Percentiles rank a stretch among this genome's conserved stretches.
These are phyloP conservation scores for Cathartes aura DNA, from an alignment of 2,113 vertebrate species.

Conservation along the genomic window DNA sequence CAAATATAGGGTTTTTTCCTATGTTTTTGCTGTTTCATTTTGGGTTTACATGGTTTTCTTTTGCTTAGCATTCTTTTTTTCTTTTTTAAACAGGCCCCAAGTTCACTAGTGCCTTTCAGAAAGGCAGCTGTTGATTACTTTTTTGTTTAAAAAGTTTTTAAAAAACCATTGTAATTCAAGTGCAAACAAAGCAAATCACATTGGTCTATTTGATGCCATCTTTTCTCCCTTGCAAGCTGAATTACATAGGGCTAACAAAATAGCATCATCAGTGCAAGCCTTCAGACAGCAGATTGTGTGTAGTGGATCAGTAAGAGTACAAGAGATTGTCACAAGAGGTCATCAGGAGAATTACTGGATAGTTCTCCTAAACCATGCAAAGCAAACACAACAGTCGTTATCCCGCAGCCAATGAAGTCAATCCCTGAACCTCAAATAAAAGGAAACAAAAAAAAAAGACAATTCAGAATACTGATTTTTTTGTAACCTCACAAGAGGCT, in stretches of 20 bases:
- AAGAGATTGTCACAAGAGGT: background rate
- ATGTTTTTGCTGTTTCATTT: background rate
- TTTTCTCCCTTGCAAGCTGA: background rate
- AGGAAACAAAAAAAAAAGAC: background rate
- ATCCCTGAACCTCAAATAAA: background rate
- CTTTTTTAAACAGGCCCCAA: background rate
- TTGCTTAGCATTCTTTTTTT: background rate
- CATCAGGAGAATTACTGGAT: background rate
- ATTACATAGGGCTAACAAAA: background rate
- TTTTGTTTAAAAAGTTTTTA: background rate
- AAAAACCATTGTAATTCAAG: background rate
- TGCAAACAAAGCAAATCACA: background rate
- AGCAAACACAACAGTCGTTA: background rate
- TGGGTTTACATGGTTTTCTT: background rate
- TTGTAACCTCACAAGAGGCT: background rate
- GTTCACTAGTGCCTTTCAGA: background rate
- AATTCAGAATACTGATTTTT: background rate
- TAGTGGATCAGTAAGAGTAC: background rate
- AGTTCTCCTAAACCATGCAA: background rate
- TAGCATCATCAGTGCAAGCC: background rate
- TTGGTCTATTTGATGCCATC: background rate
- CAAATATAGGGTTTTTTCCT: accelerated
- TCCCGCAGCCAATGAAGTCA: background rate
- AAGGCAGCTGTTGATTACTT: background rate
- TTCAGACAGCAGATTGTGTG: background rate